phyloP scores from a whole-genome alignment of 2,888 invertebrate species.

The Kryphioiulus occultus region DNA sequence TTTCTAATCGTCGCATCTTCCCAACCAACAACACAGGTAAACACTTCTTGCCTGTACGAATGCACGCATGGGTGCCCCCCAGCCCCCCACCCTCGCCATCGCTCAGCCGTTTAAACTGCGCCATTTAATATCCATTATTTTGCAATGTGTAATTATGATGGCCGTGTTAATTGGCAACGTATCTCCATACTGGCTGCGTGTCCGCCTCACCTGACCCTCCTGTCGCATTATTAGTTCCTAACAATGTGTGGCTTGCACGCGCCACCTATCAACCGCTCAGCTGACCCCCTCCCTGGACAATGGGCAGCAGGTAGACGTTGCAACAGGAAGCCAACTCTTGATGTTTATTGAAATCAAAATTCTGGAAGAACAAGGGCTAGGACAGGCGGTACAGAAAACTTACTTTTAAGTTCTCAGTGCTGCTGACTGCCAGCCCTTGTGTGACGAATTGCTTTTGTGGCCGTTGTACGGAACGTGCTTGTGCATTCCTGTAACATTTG shows the following conservation, averaged over 20 bases:
- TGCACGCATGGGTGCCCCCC: background rate
- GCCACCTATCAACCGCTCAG: background rate
- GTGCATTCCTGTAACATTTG: background rate
- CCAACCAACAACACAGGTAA: background rate
- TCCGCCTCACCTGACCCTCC: constrained; percentile 16
- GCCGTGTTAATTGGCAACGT: constrained; percentile 4
- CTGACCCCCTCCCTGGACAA: background rate
- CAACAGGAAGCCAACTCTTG: background rate
- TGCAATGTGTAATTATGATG: background rate
- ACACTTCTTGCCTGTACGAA: background rate
- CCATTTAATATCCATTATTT: constrained; percentile 17
- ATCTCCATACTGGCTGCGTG: background rate
- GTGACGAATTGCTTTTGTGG: constrained; percentile 3
- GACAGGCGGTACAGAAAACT: background rate
- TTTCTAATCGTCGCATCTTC: background rate
- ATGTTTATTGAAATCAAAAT: background rate
- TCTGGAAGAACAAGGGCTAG: background rate
- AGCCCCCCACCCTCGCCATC: background rate
- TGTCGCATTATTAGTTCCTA: background rate
- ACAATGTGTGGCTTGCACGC: background rate
- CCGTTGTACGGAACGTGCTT: background rate
- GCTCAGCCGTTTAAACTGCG: constrained; percentile 6
- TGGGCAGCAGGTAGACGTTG: background rate
- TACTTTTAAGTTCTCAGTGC: background rate
- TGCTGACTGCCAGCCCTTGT: background rate